Evolutionary conservation across 2,888 invertebrate species (phyloP), one percentile per base, ranked within the genome.

Genomic region (Lasioglossum villosulum): DNA sequence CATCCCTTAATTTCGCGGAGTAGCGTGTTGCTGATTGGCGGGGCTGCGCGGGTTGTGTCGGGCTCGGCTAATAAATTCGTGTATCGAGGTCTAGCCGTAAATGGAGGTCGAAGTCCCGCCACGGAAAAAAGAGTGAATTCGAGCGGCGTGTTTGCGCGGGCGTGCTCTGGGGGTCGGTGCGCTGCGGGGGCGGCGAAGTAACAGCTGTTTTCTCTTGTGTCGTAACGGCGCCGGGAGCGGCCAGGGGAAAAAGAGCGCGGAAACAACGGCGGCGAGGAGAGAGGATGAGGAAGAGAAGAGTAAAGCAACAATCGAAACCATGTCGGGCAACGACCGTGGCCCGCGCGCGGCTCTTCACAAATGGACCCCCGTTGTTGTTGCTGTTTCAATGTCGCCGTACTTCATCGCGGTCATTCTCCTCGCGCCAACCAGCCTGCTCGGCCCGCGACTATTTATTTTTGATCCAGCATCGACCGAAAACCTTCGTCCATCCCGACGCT

Each of bases 291-390:
- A 75, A 86, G 78, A 59, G 80, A 81, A 73, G 83, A 90, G 90
- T 70, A 86, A 91, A 82, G 91, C 90, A 91, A 90, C 91, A 91
- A 90, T 90, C 91, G 91, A 90, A 91, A 91, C 83, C 88, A 83
- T 90, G 89, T 90, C 90, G 91, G 86, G 84, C 91, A 88, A 90
- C 90, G 91, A 90, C 91, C 91, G 83, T 91, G 91, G 90, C 86
- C 90, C 86, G 82, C 71, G 80, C 76, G 84, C 74, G 78, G 75
- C 86, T 77, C 84, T 86, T 88, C 88, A 78, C 88, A 83, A 85
- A 88, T 80, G 81, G 81, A 86, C 87, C 89, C 82, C 89, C 76
- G 78, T 82, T 85, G 83, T 86, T 89, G 80, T 86, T 86, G 85
- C 80, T 84, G 90, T 90, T 91, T 87, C 91, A 91, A 91, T 90